Conservation (phyloP, 2,797 vertebrate species). For the Chelonia mydas region DNA sequence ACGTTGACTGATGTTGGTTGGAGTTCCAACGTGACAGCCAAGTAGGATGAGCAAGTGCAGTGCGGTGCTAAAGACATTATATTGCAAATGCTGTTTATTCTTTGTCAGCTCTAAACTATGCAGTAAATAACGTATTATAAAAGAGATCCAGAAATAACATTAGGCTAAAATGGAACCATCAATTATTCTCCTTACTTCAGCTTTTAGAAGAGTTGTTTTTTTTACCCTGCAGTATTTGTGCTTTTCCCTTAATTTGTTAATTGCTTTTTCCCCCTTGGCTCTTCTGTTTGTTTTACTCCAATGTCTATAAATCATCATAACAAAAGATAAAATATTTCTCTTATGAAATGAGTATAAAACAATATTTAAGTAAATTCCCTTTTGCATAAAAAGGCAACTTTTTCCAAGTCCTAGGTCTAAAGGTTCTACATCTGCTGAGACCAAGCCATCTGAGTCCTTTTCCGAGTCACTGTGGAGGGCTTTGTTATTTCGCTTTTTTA, state of each 20-base stretch:
- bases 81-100: constrained; percentile 83
- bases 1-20: constrained; percentile 79
- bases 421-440: not conserved
- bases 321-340: not conserved
- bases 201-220: constrained; percentile 48
- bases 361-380: not conserved
- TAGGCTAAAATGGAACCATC: constrained; percentile 80
- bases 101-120: constrained; percentile 79
- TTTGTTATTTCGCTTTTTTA: not conserved
- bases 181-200: constrained; percentile 77
- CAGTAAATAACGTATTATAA: constrained; percentile 84
- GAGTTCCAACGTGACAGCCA: constrained; percentile 75
- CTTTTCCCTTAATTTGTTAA: not conserved
- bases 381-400: not conserved
- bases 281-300: not conserved
- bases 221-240: not conserved
- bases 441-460: not conserved
- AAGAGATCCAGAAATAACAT: constrained; percentile 80
- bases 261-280: not conserved
- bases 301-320: not conserved
- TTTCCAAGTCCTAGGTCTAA: not conserved
- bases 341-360: not conserved
- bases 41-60: constrained; percentile 78
- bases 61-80: constrained; percentile 75
- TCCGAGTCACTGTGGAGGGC: not conserved